These are phyloP conservation scores for Campodea augens DNA, from an alignment of 1,140 invertebrate species.

Conservation along the genomic window DNA sequence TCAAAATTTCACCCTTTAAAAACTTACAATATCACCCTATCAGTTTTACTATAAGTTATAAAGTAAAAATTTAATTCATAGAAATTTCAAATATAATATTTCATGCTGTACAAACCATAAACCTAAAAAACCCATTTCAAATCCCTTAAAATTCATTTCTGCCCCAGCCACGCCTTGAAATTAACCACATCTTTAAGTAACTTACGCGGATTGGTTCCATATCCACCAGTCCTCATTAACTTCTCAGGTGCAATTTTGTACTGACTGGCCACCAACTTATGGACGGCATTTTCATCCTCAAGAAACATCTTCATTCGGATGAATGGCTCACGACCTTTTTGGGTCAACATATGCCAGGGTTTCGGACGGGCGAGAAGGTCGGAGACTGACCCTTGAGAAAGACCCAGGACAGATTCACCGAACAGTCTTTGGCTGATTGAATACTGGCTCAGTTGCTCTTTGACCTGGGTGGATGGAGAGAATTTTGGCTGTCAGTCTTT, in stretches of 20 bases:
- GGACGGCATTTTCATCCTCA: slow-evolving; percentile 90
- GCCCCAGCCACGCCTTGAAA: too few species aligned
- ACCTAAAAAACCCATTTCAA: too few species aligned
- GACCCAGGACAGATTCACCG: slow-evolving; percentile 87
- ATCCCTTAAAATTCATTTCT: too few species aligned
- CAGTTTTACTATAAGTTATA: too few species aligned
- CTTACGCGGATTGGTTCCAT: slow-evolving; percentile 59
- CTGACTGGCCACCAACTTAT: slow-evolving; percentile 87
- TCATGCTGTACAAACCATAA: too few species aligned
- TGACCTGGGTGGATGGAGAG: slow-evolving; percentile 48
- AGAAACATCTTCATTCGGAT: slow-evolving; percentile 97
- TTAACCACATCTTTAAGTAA: too few species aligned
- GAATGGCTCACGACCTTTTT: slow-evolving; percentile 91
- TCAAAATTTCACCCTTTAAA: too few species aligned
- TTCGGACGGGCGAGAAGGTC: slow-evolving; percentile 86
- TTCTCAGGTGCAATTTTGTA: slow-evolving; percentile 95
- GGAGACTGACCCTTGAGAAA: slow-evolving; percentile 90
- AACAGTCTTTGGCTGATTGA: slow-evolving; percentile 96
- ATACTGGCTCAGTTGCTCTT: slow-evolving; percentile 93
- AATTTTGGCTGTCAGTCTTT: too few species aligned
- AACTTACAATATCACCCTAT: too few species aligned
- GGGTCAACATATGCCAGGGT: slow-evolving; percentile 93
- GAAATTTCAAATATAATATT: too few species aligned
- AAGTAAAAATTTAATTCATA: too few species aligned
- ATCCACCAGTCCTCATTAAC: slow-evolving; percentile 81